Conservation (phyloP, 2,888 invertebrate species). For the Heterodera filipjevi region DNA sequence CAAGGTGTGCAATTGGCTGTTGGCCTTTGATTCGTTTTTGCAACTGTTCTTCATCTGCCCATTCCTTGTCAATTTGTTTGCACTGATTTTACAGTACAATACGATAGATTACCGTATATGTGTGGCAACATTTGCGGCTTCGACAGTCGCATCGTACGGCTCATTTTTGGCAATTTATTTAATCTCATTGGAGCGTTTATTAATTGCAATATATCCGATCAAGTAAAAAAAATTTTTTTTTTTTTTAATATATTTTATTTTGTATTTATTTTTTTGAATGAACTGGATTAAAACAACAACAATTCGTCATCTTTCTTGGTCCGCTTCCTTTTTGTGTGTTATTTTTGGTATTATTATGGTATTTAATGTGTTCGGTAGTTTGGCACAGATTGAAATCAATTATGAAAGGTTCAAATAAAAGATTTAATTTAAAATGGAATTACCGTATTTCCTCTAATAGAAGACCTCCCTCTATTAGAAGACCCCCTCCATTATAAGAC, state of each 20-base stretch:
- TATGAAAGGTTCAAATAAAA: background rate
- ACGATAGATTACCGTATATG: constrained; percentile 9
- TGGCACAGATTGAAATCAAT: no score
- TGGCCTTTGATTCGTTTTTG: constrained; percentile 22
- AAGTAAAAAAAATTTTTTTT: no score
- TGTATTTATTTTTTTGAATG: background rate
- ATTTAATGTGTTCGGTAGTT: background rate
- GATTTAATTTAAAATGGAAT: no score
- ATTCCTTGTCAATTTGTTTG: background rate
- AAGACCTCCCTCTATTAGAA: no score
- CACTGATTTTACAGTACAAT: background rate
- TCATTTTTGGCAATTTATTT: constrained; percentile 26
- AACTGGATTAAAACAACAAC: background rate
- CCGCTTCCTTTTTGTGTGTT: background rate
- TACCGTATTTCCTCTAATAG: no score
- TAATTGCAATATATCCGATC: constrained; percentile 16
- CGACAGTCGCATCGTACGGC: constrained; percentile 8
- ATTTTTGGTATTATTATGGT: constrained; percentile 14
- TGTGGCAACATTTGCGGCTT: background rate
- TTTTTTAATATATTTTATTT: background rate
- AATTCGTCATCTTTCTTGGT: background rate
- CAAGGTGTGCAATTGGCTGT: constrained; percentile 17
- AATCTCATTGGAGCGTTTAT: constrained; percentile 2
- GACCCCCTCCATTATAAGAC: no score
- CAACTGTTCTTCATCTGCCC: background rate